These are phyloP conservation scores for Gymnarchus niloticus DNA, from an alignment of 2,113 vertebrate species.

Conservation along the genomic window DNA sequence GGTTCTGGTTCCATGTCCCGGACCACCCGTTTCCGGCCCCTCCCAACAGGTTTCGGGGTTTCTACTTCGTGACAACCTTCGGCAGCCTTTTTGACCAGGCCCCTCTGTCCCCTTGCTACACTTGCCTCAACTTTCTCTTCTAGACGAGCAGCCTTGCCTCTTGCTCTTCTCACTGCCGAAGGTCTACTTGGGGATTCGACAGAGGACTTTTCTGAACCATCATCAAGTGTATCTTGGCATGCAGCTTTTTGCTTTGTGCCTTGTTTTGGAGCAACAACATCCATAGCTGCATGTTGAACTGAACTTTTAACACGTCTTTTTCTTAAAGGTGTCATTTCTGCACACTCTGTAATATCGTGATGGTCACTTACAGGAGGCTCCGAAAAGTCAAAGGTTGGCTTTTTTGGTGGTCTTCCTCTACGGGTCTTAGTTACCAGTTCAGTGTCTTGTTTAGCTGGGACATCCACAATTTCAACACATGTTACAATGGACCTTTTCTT, in stretches of 20 bases:
- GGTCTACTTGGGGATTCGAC: background rate
- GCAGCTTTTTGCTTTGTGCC: slow-evolving; percentile 23
- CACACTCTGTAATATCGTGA: background rate
- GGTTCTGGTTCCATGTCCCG: slow-evolving; percentile 10
- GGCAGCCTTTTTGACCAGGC: background rate
- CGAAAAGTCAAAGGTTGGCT: slow-evolving; percentile 19
- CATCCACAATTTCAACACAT: background rate
- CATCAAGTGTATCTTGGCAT: background rate
- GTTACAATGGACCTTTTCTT: background rate
- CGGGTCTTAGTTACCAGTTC: slow-evolving; percentile 34
- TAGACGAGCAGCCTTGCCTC: slow-evolving; percentile 13
- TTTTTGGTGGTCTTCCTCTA: slow-evolving; percentile 49
- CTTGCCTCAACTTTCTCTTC: background rate
- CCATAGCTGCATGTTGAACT: background rate
- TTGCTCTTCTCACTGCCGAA: slow-evolving; percentile 24
- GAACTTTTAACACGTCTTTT: slow-evolving; percentile 19
- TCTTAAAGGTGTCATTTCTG: background rate
- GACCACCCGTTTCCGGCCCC: slow-evolving; percentile 25
- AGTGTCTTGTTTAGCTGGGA: background rate
- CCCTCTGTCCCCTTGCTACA: background rate
- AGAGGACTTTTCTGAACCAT: background rate
- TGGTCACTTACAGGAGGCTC: background rate
- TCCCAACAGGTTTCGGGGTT: slow-evolving; percentile 12
- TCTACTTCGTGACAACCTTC: background rate
- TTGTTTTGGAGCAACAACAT: slow-evolving; percentile 21